phyloP scores from a whole-genome alignment of 2,797 vertebrate genomes.

The Hippoglossus hippoglossus region DNA sequence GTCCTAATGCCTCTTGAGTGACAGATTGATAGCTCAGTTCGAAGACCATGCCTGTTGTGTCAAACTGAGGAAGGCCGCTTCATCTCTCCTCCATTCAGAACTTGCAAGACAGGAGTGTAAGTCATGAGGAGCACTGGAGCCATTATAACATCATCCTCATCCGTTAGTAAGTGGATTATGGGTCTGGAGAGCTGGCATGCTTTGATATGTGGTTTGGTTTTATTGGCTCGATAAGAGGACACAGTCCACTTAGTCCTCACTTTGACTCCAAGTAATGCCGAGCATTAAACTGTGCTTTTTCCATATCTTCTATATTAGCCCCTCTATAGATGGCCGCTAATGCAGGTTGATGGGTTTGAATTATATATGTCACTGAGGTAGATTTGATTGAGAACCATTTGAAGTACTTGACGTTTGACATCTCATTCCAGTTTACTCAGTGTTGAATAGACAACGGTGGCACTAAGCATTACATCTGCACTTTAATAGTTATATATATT shows the following conservation, averaged over 20 bases:
- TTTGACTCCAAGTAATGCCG: conserved; percentile 78
- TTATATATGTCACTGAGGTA: conserved; percentile 72
- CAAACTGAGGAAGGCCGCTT: conserved; percentile 66
- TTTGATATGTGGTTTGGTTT: conserved; percentile 80
- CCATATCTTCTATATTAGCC: conserved; percentile 63
- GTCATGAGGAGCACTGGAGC: conserved; percentile 70
- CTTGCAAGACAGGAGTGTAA: conserved; percentile 71
- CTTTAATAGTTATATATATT: conserved; percentile 1
- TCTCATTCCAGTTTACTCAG: conserved; percentile 35
- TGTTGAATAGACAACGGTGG: conserved; percentile 8
- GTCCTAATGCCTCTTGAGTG: conserved; percentile 69
- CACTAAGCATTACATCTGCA: conserved; percentile 6
- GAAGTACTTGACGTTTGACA: conserved; percentile 68
- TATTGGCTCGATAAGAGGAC: conserved; percentile 80
- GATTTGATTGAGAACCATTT: conserved; percentile 77
- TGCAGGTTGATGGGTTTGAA: conserved; percentile 76
- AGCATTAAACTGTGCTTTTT: conserved; percentile 69
- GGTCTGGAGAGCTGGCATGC: conserved; percentile 70
- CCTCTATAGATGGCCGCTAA: conserved; percentile 62
- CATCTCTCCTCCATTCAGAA: conserved; percentile 61
- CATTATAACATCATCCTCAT: conserved; percentile 79
- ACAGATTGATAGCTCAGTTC: conserved; percentile 73
- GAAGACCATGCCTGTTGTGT: conserved; percentile 66
- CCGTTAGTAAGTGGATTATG: conserved; percentile 83
- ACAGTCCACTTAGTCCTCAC: conserved; percentile 79